Base-by-base conservation (phyloP, 1,140 invertebrate genomes). In the Helicoverpa zea region DNA sequence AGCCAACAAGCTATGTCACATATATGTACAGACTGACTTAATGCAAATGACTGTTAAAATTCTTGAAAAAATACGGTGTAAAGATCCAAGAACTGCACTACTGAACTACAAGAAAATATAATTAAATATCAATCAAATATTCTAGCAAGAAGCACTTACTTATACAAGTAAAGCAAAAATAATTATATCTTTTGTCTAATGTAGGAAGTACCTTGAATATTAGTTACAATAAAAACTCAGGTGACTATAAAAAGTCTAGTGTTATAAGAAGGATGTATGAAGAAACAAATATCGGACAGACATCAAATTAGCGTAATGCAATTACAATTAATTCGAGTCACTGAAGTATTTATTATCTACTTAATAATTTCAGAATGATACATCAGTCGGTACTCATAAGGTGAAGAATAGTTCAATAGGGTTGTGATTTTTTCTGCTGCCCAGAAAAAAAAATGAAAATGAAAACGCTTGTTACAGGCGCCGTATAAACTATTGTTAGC, bases 121-220 rank as follows among this genome's bases (percentile, higher is more conserved):
- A 70, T 70, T 51, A 49, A 70, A 70, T 70, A 70, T 70, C 66
- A 12, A 70, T 70, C 43, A 70, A 52, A 52, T 16, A 29, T 49
- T 23, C 18, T 16, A 16, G 14, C 12, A 52, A 49, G 51, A 49
- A 70, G 29, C 23, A 23, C 11, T 61, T 29, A 23, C 10, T 61
- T 29, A 35, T 0, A 14, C 16, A 29, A 23, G 18, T 68, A 51
- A 47, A 43, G 14, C 14, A 35, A 9, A 23, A 51, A 13, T 14
- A 49, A 3, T 9, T 68, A 11, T 66, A 16, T 66, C 35, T 47
- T 16, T 47, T 47, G 35, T 64, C 7, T 64, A 47, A 66, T 9
- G 18, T 16, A 47, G n/a, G 35, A 47, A 66, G 47, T 16, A 14
- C 63, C 63, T 66, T 66, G 63, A 35, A 66, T 47, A 43, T 16